Conservation (phyloP, 2,113 vertebrate genomes). For the Serilophus lunatus region DNA sequence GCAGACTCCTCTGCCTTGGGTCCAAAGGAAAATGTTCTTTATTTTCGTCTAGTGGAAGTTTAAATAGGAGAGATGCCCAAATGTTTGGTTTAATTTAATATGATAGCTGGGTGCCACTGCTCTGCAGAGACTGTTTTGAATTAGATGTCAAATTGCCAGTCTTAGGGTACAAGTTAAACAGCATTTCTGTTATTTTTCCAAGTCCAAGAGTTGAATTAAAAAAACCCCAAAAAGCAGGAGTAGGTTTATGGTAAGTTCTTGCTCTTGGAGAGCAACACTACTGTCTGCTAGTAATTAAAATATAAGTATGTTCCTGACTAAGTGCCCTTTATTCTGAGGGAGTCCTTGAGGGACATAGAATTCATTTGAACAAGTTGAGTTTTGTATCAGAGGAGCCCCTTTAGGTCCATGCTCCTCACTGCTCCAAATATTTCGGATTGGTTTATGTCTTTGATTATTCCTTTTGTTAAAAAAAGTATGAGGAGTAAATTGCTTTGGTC, state of each 20-base stretch:
- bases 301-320: neutral
- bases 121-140: neutral
- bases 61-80: neutral
- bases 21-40: neutral
- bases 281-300: neutral
- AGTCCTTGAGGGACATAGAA: neutral
- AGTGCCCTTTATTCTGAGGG: neutral
- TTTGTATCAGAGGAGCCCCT: neutral
- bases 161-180: neutral
- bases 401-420: neutral
- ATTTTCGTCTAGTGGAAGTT: neutral
- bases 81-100: neutral
- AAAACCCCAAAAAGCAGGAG: neutral
- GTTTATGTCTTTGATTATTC: slow-evolving; percentile 3
- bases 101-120: fast-evolving
- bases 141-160: neutral
- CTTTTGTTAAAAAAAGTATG: slow-evolving; percentile 39
- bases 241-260: neutral
- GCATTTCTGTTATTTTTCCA: neutral
- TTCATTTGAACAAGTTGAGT: neutral
- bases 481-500: slow-evolving; percentile 43
- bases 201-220: neutral
- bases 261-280: neutral
- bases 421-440: neutral
- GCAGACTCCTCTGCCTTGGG: neutral